phyloP scores from a whole-genome alignment of 2,888 invertebrate species.

The Amphipoea oculea region DNA sequence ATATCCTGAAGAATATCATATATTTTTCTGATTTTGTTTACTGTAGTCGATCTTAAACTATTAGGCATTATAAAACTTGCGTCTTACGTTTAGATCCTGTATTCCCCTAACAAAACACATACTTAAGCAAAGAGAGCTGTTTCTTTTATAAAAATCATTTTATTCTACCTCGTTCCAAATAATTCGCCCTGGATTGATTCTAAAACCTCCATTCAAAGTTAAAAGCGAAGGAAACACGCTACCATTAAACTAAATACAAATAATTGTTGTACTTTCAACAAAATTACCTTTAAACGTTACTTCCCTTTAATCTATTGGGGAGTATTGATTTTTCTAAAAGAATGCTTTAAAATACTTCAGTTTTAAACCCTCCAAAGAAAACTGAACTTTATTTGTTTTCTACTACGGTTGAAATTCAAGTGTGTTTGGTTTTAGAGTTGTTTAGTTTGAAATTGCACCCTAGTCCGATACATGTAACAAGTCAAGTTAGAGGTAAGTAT shows the following conservation, averaged over 20 bases:
- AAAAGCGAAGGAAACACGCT: neutral
- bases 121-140: neutral
- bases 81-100: no score
- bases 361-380: neutral
- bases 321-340: conserved; percentile 46
- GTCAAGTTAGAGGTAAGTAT: neutral
- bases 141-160: neutral
- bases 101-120: no score
- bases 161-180: neutral
- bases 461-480: neutral
- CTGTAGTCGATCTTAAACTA: no score
- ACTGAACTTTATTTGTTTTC: neutral
- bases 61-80: no score
- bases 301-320: conserved; percentile 26
- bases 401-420: neutral
- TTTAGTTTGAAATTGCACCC: conserved; percentile 29
- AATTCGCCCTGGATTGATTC: neutral
- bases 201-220: neutral
- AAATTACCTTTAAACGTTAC: conserved; percentile 47
- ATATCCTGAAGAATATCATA: no score
- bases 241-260: conserved; percentile 34
- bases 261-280: conserved; percentile 36
- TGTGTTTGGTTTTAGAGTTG: neutral
- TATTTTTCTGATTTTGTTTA: no score
- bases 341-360: conserved; percentile 14